Percentiles rank a stretch among this genome's conserved stretches.
phyloP scores from a whole-genome alignment of 2,797 vertebrate genomes.

The Macropodus opercularis region DNA sequence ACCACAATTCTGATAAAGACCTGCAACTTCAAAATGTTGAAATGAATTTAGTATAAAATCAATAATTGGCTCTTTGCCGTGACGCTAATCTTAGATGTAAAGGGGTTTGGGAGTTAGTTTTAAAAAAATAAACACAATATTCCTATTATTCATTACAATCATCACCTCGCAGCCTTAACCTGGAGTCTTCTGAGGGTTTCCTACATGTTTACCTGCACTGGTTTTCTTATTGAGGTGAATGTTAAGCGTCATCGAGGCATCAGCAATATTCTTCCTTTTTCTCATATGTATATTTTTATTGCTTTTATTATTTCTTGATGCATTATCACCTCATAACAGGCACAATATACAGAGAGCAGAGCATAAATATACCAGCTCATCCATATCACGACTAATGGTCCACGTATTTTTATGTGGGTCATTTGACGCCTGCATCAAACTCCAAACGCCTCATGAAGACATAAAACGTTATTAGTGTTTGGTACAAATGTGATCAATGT shows the following conservation, averaged over 20 bases:
- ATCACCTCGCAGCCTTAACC: too few relatives aligned
- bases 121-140: too few relatives aligned
- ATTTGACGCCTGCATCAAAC: background rate
- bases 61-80: too few relatives aligned
- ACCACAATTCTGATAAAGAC: background rate
- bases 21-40: background rate
- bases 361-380: background rate
- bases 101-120: too few relatives aligned
- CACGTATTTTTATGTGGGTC: background rate
- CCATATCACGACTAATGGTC: background rate
- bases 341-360: background rate
- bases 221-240: too few relatives aligned
- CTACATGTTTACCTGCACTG: too few relatives aligned
- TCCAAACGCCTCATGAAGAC: background rate
- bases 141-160: too few relatives aligned
- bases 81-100: too few relatives aligned
- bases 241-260: too few relatives aligned
- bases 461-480: background rate
- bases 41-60: background rate
- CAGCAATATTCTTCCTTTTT: too few relatives aligned
- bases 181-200: too few relatives aligned
- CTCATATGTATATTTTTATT: too few relatives aligned
- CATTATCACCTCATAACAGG: background rate
- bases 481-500: background rate
- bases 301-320: background rate